These are phyloP conservation scores for Drosophila mettleri DNA, from an alignment of 2,888 invertebrate species.

Conservation along the genomic window DNA sequence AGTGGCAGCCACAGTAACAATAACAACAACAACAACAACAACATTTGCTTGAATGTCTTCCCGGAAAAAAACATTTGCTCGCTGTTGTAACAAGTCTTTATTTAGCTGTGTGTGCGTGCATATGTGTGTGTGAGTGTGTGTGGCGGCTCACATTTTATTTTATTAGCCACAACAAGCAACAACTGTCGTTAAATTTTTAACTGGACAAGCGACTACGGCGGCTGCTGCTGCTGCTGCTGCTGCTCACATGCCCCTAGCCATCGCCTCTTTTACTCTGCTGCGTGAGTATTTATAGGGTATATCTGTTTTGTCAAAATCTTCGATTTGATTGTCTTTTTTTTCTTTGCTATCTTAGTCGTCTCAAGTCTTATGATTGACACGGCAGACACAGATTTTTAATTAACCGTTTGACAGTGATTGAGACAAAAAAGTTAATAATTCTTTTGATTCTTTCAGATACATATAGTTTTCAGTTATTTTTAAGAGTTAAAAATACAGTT, in stretches of 20 bases:
- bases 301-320: background rate
- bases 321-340: background rate
- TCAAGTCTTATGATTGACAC: no score
- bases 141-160: slow-evolving; percentile 43
- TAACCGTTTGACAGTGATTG: no score
- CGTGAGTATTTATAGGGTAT: background rate
- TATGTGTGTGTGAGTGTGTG: slow-evolving; percentile 13
- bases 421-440: no score
- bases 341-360: no score
- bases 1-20: background rate
- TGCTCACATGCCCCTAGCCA: background rate
- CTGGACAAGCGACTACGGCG: slow-evolving; percentile 33
- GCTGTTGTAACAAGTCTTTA: slow-evolving; percentile 25
- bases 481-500: no score
- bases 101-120: slow-evolving; percentile 2
- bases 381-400: no score
- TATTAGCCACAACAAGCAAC: slow-evolving; percentile 33
- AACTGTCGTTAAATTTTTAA: slow-evolving; percentile 58
- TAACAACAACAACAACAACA: background rate
- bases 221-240: background rate
- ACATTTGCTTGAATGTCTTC: slow-evolving; percentile 25
- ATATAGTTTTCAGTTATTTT: no score
- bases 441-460: no score
- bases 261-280: background rate
- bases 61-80: slow-evolving; percentile 39